Percentiles rank a stretch among this genome's conserved stretches.
Conservation (phyloP, 2,888 invertebrate species). For the Nebria salina region DNA sequence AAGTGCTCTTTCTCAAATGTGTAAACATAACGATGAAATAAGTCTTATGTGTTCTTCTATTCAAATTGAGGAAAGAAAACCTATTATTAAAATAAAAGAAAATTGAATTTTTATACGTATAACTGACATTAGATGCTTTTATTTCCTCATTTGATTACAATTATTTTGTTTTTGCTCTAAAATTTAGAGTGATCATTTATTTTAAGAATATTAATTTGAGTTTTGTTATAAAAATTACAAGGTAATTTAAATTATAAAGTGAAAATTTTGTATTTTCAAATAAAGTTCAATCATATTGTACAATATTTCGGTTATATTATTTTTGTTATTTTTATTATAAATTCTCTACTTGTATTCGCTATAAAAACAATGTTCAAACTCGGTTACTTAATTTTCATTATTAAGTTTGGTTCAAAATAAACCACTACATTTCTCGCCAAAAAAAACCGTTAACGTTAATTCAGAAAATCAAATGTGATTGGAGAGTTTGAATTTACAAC, state of each 20-base stretch:
- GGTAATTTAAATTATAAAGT: conserved; percentile 25
- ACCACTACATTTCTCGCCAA: too few relatives aligned
- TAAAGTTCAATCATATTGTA: conserved; percentile 36
- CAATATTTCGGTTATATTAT: conserved; percentile 2
- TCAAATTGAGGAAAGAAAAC: conserved; percentile 20
- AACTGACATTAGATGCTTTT: background rate
- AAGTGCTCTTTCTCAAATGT: conserved; percentile 4
- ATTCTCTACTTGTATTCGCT: too few relatives aligned
- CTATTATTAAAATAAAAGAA: background rate
- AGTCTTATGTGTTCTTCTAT: background rate
- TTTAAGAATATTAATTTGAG: conserved; percentile 3
- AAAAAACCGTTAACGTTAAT: background rate
- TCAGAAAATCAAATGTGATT: background rate
- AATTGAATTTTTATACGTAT: background rate
- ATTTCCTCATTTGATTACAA: conserved; percentile 8
- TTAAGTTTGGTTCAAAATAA: too few relatives aligned
- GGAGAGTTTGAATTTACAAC: conserved; percentile 11
- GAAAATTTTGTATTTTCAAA: conserved; percentile 44
- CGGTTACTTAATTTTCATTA: too few relatives aligned
- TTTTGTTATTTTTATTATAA: background rate
- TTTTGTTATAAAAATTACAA: conserved; percentile 6
- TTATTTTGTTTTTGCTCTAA: background rate
- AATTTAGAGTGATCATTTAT: background rate
- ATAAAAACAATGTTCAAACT: too few relatives aligned
- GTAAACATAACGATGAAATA: conserved; percentile 8